Evolutionary conservation across 2,888 invertebrate species (phyloP), one percentile per base, ranked within the genome.

Genomic region (Papilio demoleus): DNA sequence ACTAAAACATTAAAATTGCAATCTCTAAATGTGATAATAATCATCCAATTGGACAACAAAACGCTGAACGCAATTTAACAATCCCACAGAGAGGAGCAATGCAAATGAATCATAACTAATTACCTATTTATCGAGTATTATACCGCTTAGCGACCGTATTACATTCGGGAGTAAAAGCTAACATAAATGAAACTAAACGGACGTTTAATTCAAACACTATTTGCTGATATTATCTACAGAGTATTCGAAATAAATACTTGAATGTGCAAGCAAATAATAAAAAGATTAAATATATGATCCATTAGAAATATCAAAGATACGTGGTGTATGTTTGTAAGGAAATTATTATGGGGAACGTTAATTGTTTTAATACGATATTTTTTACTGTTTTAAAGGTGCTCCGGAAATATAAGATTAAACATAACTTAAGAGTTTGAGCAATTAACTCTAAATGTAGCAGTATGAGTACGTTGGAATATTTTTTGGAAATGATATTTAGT

Each of bases 81-180:
- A 60, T 24, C n/a, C 60, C 60, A 59, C 38, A 38, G 60, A 24
- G 60, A n/a, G 14, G 14, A 60, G 60, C 60, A 14, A 24, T n/a
- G 24, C 38, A 4, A 60, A 60, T 60, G 60, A 60, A 60, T 60
- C 60, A 60, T 40, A 60, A 38, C 38, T 60, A 24, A 60, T 60
- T 24, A 56, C 31, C 53, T 56, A 56, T 56, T 60, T 40, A 60
- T 40, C 60, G 60, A 60, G 60, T 60, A 60, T 60, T 24, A 60
- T n/a, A 24, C 60, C 38, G 53, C 53, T 56, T 31, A 56, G 53
- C 53, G n/a, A 56, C 53, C 27, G 53, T 56, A 56, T 56, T 56
- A 56, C 53, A 56, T 56, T 31, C n/a, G 53, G 53, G 53, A 56
- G 27, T 24, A 27, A 53, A 53, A 27, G 53, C 53, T 53, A 53